Base-by-base conservation (phyloP, 2,797 vertebrate genomes). In the Phalloptychus januarius region DNA sequence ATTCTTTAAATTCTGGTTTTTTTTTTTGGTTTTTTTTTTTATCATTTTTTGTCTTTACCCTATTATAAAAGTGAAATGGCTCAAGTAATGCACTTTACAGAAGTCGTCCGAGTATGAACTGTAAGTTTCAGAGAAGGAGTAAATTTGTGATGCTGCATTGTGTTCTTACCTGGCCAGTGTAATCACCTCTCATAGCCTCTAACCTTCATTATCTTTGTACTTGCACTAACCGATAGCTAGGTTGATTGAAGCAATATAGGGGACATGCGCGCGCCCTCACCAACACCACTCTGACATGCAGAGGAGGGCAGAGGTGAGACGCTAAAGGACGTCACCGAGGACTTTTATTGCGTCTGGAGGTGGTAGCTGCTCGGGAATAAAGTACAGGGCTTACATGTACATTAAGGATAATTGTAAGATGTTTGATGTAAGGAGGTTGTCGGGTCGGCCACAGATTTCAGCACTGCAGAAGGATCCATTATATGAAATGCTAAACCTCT, bases 391-490 rank as follows among this genome's bases (percentile, higher is more conserved):
- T 82, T 89, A 91, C 87, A 87, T 96, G 95, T 96, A 96, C 94
- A 91, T 95, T 89, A 81, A 80, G 61, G 78, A 74, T 74, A 87
- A 80, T 94, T 84, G 89, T 94, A 94, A 93, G 93, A 87, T 93
- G 94, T 95, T 94, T 95, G 93, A 95, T 95, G 94, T 95, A 93
- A 94, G 94, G 94, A 91, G 95, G 91, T 95, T 87, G 86, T 93
- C 94, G 83, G 94, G 95, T 95, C 94, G 91, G 93, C 94, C 92
- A 91, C 93, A 90, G 93, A 95, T 93, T 87, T 94, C 92, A 94
- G 92, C 95, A 93, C 95, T 92, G 85, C 79, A 76, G 92, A 90
- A 94, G 88, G 77, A 93, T 93, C 84, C 87, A 87, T 87, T 80
- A 90, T 81, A 84, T 86, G 76, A 88, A 71, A 91, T 92, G 90